A percentile compares a stretch with the other conserved stretches of the same genome.
Evolutionary conservation across 2,888 invertebrate genomes (phyloP).

Genomic region (Drosophila paracracens): DNA sequence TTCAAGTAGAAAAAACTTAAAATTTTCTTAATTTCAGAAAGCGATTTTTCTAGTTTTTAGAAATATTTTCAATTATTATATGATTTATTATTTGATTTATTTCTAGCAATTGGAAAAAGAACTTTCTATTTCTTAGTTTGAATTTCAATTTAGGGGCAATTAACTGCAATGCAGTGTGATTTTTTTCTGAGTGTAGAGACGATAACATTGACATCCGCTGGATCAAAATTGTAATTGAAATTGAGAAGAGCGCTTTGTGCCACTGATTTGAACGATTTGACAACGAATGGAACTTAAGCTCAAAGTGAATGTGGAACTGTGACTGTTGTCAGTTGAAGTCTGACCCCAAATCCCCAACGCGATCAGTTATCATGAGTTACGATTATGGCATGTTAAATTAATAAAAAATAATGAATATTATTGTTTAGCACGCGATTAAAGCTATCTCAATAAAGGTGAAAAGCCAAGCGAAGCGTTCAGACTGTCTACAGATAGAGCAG

Average conservation of each 20-base stretch:
- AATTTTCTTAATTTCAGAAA: neutral
- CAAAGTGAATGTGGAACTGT: slow-evolving; percentile 28
- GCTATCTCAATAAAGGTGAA: slow-evolving; percentile 44
- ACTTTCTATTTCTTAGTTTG: neutral
- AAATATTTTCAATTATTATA: neutral
- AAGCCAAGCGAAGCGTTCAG: slow-evolving; percentile 28
- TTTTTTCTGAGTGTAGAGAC: slow-evolving; percentile 16
- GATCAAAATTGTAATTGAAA: slow-evolving; percentile 39
- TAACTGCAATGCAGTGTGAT: neutral
- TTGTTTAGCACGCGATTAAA: slow-evolving; percentile 54
- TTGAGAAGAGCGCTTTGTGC: slow-evolving; percentile 47
- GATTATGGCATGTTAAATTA: slow-evolving; percentile 75
- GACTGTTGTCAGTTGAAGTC: slow-evolving; percentile 47
- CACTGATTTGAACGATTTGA: slow-evolving; percentile 20
- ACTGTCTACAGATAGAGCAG: slow-evolving; percentile 5
- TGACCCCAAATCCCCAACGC: slow-evolving; percentile 6
- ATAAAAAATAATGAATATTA: slow-evolving; percentile 74
- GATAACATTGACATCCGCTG: slow-evolving; percentile 60
- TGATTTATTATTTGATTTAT: no score
- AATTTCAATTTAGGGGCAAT: neutral
- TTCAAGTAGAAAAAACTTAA: neutral
- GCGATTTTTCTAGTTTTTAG: neutral
- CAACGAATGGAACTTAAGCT: slow-evolving; percentile 4
- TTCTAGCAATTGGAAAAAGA: neutral
- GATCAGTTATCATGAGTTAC: slow-evolving; percentile 58